Base-by-base conservation (phyloP, 1,140 invertebrate species). In the Ips typographus region DNA sequence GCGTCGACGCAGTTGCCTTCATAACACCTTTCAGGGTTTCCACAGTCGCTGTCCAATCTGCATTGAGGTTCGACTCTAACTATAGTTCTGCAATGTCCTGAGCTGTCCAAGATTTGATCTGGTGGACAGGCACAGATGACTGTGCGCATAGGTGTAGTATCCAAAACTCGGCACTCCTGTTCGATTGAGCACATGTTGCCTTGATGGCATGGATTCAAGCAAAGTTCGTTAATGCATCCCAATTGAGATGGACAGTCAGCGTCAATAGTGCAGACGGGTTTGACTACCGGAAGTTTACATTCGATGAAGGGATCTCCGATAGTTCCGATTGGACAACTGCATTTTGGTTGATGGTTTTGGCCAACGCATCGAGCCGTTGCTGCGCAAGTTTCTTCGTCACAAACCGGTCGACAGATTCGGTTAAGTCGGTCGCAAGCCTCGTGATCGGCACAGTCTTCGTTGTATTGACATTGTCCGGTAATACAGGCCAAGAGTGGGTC, bases 381-480 rank as follows among this genome's bases (percentile, higher is more conserved):
- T 0, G 90, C 91, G 76, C 94, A 95, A 1, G 88, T 88, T 39
- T 89, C 88, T 1, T 89, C 87, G 4, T 89, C 87, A 74, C 94
- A 96, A 39, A 92, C 93, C 0, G 88, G 89, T 76, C 91, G 85
- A 77, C 94, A 96, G 2, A 94, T 86, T 72, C 91, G 85, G 77
- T 94, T 95, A 2, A 94, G 80, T 59, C 91, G 83, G 74, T 96
- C 93, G 77, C 94, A 96, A 39, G 91, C 87, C 80, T 95, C 92
- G 67, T 92, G 86, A 77, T 92, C 88, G 3, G 91, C 90, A 75
- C 94, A 96, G 72, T 96, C 94, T 76, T 94, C 92, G 77, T 96
- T 94, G 75, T 93, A 93, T 73, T 92, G 91, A 75, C 94, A 96
- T 43, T 90, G 86, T 2, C 91, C 91, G 5, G 88, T 87, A 44